These are phyloP conservation scores for Sinella curviseta DNA, from an alignment of 1,140 invertebrate species.

Conservation along the genomic window DNA sequence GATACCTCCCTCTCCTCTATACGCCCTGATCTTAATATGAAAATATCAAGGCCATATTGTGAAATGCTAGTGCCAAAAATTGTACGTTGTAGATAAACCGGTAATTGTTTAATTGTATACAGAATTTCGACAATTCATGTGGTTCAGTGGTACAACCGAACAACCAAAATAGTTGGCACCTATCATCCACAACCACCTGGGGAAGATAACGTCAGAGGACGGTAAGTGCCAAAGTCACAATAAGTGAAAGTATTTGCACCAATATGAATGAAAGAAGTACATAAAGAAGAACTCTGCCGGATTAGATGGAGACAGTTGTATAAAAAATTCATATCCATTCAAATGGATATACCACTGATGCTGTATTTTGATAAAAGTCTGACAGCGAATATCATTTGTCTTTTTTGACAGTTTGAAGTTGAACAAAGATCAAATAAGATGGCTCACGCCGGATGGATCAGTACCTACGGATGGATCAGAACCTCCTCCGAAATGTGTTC, in stretches of 20 bases:
- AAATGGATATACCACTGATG: too few relatives aligned
- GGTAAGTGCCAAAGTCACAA: too few relatives aligned
- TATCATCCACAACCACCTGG: conserved; percentile 63
- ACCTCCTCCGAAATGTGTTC: conserved; percentile 63
- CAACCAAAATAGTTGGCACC: conserved; percentile 62
- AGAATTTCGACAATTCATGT: conserved; percentile 69
- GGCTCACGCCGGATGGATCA: conserved; percentile 63
- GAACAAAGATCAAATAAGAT: conserved; percentile 62
- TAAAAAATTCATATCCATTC: conserved; percentile 1
- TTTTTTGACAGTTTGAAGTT: conserved; percentile 55
- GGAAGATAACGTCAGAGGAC: background rate
- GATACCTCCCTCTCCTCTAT: too few relatives aligned
- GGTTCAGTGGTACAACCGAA: conserved; percentile 66
- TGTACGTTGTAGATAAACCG: background rate
- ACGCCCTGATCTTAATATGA: too few relatives aligned
- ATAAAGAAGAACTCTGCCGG: too few relatives aligned
- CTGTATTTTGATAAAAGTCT: too few relatives aligned
- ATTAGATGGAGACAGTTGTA: too few relatives aligned
- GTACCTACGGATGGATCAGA: conserved; percentile 70
- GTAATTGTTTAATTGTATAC: background rate
- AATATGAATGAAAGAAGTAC: too few relatives aligned
- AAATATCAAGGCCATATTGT: too few relatives aligned
- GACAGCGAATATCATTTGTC: background rate
- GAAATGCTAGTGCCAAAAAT: too few relatives aligned
- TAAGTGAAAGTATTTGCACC: too few relatives aligned